Conservation (phyloP, 1,140 invertebrate species). For the Monomorium pharaonis region DNA sequence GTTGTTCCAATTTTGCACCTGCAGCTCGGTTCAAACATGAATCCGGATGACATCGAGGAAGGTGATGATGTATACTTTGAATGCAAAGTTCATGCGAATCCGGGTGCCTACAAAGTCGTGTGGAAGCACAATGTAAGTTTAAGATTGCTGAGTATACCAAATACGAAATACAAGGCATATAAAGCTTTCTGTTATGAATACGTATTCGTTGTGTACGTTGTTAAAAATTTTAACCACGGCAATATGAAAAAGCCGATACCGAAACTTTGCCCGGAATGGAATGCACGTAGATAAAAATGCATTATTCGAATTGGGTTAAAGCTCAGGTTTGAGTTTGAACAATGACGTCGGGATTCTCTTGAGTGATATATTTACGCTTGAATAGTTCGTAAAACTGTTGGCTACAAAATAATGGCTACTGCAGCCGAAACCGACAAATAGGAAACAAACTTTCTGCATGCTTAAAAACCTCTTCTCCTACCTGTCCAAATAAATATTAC, state of each 20-base stretch:
- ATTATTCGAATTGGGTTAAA: constrained; percentile 9
- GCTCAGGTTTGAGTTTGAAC: constrained; percentile 32
- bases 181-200: not conserved
- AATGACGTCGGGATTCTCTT: constrained; percentile 32
- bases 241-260: not conserved
- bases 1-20: constrained; percentile 91
- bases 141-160: not conserved
- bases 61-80: constrained; percentile 96
- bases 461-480: constrained; percentile 16
- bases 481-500: constrained; percentile 44
- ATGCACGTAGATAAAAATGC: not conserved
- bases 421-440: constrained; percentile 48
- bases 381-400: constrained; percentile 47
- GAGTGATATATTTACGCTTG: constrained; percentile 36
- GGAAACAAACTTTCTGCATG: constrained; percentile 43
- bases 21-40: constrained; percentile 92
- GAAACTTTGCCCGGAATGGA: not conserved
- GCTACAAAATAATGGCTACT: constrained; percentile 40
- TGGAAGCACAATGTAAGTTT: constrained; percentile 96
- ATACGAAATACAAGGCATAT: not conserved
- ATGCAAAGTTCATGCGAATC: constrained; percentile 94
- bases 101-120: constrained; percentile 93
- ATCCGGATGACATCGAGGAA: constrained; percentile 95
- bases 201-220: not conserved
- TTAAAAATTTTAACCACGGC: not conserved